These are phyloP conservation scores for Poecilia wingei DNA, from an alignment of 2,797 vertebrate genomes.

Conservation along the genomic window DNA sequence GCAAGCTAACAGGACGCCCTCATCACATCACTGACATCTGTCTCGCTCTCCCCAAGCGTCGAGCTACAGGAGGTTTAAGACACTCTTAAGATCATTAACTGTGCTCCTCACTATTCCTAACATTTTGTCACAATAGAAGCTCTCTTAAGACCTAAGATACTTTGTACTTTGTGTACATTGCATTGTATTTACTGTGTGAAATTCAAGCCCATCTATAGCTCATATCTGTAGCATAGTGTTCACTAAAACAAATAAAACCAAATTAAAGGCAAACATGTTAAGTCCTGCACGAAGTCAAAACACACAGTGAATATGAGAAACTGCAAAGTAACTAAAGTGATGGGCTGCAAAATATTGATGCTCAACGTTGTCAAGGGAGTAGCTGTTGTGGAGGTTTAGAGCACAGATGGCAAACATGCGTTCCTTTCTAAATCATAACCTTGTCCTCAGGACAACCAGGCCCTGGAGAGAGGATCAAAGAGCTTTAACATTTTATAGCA, in stretches of 20 bases:
- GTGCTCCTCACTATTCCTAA: too few species aligned
- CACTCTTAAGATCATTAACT: too few species aligned
- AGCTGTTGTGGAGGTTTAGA: conserved; percentile 31
- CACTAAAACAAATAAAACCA: neutral
- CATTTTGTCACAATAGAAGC: too few species aligned
- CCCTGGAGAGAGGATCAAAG: conserved; percentile 30
- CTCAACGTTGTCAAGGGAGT: conserved; percentile 35
- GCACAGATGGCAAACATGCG: conserved; percentile 53
- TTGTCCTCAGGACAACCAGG: conserved; percentile 48
- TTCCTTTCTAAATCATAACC: conserved; percentile 47
- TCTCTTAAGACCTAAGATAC: too few species aligned
- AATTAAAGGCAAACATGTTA: conserved; percentile 2
- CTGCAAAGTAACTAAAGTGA: conserved; percentile 12
- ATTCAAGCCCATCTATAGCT: neutral
- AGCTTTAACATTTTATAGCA: conserved; percentile 25
- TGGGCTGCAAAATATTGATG: conserved; percentile 10
- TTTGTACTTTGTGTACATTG: neutral
- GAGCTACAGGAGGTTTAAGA: too few species aligned
- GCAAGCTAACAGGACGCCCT: too few species aligned
- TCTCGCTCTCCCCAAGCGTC: too few species aligned
- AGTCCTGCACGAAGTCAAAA: neutral
- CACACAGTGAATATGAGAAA: neutral
- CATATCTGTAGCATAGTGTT: neutral
- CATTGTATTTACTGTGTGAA: neutral
- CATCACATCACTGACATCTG: too few species aligned